Conservation (phyloP, 1,140 invertebrate genomes). For the Calosoma granatense region DNA sequence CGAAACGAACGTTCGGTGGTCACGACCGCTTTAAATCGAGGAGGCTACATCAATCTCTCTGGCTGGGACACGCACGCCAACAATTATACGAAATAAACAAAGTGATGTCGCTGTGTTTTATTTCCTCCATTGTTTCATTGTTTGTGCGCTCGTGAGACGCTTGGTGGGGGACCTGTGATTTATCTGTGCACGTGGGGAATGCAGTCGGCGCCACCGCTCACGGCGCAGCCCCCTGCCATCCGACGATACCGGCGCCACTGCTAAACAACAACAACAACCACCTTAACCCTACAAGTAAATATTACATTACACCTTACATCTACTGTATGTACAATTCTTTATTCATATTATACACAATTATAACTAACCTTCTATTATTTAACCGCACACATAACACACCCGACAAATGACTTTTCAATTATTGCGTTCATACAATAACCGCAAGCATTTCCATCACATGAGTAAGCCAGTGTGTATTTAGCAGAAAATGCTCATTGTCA, state of each 20-base stretch:
- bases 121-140: slow-evolving; percentile 37
- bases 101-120: slow-evolving; percentile 33
- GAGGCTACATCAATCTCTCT: slow-evolving; percentile 21
- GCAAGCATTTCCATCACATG: too few relatives aligned
- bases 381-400: too few relatives aligned
- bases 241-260: slow-evolving; percentile 12
- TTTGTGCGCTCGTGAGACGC: slow-evolving; percentile 33
- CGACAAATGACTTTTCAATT: too few relatives aligned
- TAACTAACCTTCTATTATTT: too few relatives aligned
- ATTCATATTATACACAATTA: too few relatives aligned
- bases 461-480: too few relatives aligned
- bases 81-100: slow-evolving; percentile 34
- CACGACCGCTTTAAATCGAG: neutral
- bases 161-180: slow-evolving; percentile 33
- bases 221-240: slow-evolving; percentile 22
- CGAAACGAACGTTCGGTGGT: neutral
- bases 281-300: too few relatives aligned
- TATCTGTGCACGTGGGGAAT: slow-evolving; percentile 35
- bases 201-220: slow-evolving; percentile 32
- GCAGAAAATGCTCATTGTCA: too few relatives aligned
- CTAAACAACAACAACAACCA: too few relatives aligned
- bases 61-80: slow-evolving; percentile 25
- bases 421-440: too few relatives aligned
- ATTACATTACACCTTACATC: too few relatives aligned
- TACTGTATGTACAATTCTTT: too few relatives aligned